Percentiles rank a stretch among this genome's conserved stretches.
These are phyloP conservation scores for Eristalis pertinax DNA, from an alignment of 2,888 invertebrate species.

Conservation along the genomic window DNA sequence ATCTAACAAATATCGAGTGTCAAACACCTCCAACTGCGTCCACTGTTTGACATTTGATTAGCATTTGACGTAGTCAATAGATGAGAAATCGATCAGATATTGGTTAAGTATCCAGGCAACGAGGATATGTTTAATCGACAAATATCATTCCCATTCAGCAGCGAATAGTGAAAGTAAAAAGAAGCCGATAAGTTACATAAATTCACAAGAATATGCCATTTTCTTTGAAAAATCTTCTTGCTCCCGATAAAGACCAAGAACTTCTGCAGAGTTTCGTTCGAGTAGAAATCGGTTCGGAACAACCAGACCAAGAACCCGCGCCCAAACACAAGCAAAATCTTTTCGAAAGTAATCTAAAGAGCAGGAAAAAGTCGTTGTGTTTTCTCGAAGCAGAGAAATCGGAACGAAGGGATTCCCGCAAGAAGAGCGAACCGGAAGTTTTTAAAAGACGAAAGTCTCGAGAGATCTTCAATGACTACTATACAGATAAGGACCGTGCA, in stretches of 20 bases:
- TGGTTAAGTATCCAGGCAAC: constrained; percentile 47
- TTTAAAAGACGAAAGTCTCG: constrained; percentile 78
- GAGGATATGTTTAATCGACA: constrained; percentile 36
- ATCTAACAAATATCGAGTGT: too few relatives aligned
- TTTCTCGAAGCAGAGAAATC: constrained; percentile 58
- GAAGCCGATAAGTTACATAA: background rate
- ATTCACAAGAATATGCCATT: constrained; percentile 76
- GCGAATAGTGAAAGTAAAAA: background rate
- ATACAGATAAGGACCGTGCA: constrained; percentile 95
- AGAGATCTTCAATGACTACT: constrained; percentile 86
- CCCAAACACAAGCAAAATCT: constrained; percentile 56
- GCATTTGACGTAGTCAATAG: background rate
- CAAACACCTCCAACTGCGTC: background rate
- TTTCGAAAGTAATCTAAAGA: constrained; percentile 51
- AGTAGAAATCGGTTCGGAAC: constrained; percentile 84
- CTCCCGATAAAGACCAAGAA: constrained; percentile 87
- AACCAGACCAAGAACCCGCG: constrained; percentile 80
- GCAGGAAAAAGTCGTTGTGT: constrained; percentile 72
- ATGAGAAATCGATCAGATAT: constrained; percentile 13
- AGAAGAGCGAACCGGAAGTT: constrained; percentile 77
- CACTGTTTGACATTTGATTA: constrained; percentile 1
- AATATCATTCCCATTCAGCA: background rate
- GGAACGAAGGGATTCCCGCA: constrained; percentile 75
- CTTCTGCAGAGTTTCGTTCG: constrained; percentile 91
- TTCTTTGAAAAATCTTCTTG: constrained; percentile 85